Conservation (phyloP, 1,140 invertebrate genomes). For the Drosophila pallidifrons region DNA sequence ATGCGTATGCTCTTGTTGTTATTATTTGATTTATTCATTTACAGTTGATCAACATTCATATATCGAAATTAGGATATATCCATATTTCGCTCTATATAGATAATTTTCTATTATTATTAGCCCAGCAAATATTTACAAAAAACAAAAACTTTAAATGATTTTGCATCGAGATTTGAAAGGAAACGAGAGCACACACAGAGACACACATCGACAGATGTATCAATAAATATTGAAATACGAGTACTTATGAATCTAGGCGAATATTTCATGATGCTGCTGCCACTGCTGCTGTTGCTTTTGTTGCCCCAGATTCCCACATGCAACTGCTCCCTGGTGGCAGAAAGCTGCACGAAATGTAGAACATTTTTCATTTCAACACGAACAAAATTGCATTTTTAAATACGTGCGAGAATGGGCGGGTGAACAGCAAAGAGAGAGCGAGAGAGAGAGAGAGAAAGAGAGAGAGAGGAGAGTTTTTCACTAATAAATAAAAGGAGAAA, state of each 20-base stretch:
- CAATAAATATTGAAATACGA: constrained; percentile 71
- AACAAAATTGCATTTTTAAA: constrained; percentile 80
- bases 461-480: constrained; percentile 47
- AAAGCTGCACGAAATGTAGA: constrained; percentile 48
- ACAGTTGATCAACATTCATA: too few relatives aligned
- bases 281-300: constrained; percentile 16
- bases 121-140: neutral
- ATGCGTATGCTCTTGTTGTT: too few relatives aligned
- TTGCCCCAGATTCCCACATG: constrained; percentile 29
- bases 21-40: neutral
- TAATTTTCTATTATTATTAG: neutral
- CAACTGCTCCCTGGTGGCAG: constrained; percentile 40
- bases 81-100: too few relatives aligned
- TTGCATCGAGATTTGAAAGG: neutral
- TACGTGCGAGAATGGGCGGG: constrained; percentile 12
- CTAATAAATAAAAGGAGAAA: constrained; percentile 70
- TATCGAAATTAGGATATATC: too few relatives aligned
- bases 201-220: constrained; percentile 18
- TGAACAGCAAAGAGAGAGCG: neutral
- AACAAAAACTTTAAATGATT: neutral
- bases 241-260: constrained; percentile 60
- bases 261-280: constrained; percentile 54
- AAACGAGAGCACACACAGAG: too few relatives aligned
- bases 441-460: neutral
- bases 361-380: constrained; percentile 76